Percentiles rank a stretch among this genome's conserved stretches.
Conservation (phyloP, 2,888 invertebrate species). For the Tortricodes alternella region DNA sequence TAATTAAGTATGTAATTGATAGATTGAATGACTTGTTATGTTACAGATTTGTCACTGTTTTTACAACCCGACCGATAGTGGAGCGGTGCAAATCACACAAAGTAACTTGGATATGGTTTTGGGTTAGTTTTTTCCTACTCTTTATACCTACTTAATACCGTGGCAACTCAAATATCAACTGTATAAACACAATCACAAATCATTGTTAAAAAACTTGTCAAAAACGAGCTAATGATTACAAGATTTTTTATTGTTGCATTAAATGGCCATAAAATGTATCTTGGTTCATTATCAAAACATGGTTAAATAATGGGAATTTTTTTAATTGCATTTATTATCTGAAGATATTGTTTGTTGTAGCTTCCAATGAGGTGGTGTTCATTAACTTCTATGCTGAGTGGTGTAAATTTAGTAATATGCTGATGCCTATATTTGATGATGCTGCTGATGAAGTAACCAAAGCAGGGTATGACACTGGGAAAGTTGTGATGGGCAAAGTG, state of each 20-base stretch:
- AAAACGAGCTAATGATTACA: neutral
- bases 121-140: conserved; percentile 81
- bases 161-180: conserved; percentile 5
- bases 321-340: conserved; percentile 1
- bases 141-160: conserved; percentile 9
- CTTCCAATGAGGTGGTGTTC: conserved; percentile 97
- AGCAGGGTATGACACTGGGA: conserved; percentile 90
- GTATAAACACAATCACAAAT: neutral
- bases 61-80: conserved; percentile 90
- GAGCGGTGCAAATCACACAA: conserved; percentile 90
- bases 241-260: neutral
- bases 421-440: conserved; percentile 98
- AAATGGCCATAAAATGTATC: neutral
- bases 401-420: conserved; percentile 99
- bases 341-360: conserved; percentile 82
- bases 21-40: conserved; percentile 56
- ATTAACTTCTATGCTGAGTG: conserved; percentile 99
- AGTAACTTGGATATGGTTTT: conserved; percentile 92
- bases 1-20: conserved; percentile 63
- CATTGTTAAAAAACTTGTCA: neutral
- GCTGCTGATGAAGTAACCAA: conserved; percentile 93
- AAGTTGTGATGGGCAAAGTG: conserved; percentile 97
- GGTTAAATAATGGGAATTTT: too few relatives aligned
- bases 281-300: neutral
- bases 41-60: conserved; percentile 82